A percentile compares a stretch with the other conserved stretches of the same genome.
phyloP scores from a whole-genome alignment of 2,888 invertebrate species.

The Drosophila picticornis region DNA sequence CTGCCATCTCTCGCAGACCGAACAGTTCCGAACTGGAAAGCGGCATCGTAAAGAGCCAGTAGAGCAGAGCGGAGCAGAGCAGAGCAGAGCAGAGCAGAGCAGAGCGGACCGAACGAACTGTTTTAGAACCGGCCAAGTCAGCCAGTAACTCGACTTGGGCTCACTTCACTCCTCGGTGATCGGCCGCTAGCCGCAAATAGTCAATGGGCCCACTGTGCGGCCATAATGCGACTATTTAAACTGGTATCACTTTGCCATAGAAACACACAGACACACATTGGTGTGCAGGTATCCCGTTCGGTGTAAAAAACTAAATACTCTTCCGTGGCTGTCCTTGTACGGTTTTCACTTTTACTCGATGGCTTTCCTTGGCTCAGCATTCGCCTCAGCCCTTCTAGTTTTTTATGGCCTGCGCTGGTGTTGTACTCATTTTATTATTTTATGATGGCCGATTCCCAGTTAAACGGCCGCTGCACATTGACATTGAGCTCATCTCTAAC shows the following conservation, averaged over 20 bases:
- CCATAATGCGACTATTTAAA: conserved; percentile 61
- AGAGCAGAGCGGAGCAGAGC: conserved; percentile 31
- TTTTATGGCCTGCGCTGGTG: conserved; percentile 50
- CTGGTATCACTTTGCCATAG: conserved; percentile 30
- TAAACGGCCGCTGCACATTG: conserved; percentile 45
- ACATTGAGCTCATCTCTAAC: conserved; percentile 63
- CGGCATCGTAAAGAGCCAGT: conserved; percentile 43
- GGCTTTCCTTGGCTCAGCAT: conserved; percentile 1
- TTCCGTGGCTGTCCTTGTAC: conserved; percentile 5
- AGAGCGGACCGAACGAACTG: conserved; percentile 19
- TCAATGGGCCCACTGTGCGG: conserved; percentile 67
- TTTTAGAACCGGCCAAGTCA: conserved; percentile 7
- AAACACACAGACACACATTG: not conserved
- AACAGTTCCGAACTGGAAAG: conserved; percentile 59
- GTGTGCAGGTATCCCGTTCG: conserved; percentile 1
- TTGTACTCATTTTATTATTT: conserved; percentile 68
- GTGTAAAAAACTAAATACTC: conserved; percentile 17
- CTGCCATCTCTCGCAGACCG: conserved; percentile 73
- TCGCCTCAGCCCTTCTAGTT: conserved; percentile 33
- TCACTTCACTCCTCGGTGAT: conserved; percentile 50
- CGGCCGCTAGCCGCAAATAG: conserved; percentile 64
- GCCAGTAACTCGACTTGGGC: conserved; percentile 3
- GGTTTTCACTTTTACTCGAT: conserved; percentile 45
- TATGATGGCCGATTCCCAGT: conserved; percentile 57
- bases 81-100: conserved; percentile 30